A percentile compares a stretch with the other conserved stretches of the same genome.
Conservation (phyloP, 2,113 vertebrate genomes). For the Panurus biarmicus region DNA sequence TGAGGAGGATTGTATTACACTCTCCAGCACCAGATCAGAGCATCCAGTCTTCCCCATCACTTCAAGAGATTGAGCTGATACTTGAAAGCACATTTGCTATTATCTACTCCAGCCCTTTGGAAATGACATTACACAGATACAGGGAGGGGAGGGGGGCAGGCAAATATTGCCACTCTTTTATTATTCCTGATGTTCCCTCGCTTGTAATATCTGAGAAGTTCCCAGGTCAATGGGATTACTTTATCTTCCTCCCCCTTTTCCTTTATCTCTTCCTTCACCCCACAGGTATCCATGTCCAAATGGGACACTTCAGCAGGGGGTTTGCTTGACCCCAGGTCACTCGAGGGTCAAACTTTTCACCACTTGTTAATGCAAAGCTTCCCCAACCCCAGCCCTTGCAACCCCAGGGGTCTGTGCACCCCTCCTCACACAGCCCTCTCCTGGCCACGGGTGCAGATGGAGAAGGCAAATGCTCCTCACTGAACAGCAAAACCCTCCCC, state of each 20-base stretch:
- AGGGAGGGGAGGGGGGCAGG: neutral
- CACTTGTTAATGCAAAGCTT: conserved; percentile 84
- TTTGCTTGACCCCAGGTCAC: conserved; percentile 86
- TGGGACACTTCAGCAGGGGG: conserved; percentile 70
- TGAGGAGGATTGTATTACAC: conserved; percentile 73
- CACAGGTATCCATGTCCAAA: conserved; percentile 92
- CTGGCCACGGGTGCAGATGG: conserved; percentile 58
- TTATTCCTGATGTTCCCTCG: neutral
- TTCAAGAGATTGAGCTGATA: conserved; percentile 29
- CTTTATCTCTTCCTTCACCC: conserved; percentile 66
- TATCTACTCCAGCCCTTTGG: conserved; percentile 12
- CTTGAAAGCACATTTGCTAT: conserved; percentile 40
- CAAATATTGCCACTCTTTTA: conserved; percentile 9
- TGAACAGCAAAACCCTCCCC: conserved; percentile 65
- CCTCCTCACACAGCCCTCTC: neutral
- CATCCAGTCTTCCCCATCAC: neutral
- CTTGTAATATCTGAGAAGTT: conserved; percentile 44
- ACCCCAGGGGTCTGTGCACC: rapidly evolving
- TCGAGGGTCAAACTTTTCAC: conserved; percentile 84
- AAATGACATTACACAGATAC: neutral
- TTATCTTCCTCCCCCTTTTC: conserved; percentile 70
- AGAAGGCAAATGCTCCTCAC: conserved; percentile 65
- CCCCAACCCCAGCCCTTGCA: neutral
- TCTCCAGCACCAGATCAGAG: conserved; percentile 45
- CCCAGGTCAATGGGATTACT: conserved; percentile 49